A percentile compares a stretch with the other conserved stretches of the same genome.
Evolutionary conservation across 1,140 invertebrate species (phyloP).

Genomic region (Lamellibrachia luymesi): DNA sequence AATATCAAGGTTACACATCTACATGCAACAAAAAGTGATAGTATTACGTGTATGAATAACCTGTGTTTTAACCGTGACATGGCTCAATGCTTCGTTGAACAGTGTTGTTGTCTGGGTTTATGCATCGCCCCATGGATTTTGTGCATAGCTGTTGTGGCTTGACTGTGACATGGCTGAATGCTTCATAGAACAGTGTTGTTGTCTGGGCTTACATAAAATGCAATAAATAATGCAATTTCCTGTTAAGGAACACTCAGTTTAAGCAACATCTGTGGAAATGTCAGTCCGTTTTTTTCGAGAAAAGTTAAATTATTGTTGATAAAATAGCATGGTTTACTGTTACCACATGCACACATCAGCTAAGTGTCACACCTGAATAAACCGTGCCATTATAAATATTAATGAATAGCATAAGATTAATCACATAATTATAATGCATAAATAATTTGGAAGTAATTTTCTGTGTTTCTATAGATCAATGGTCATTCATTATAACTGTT

Average conservation of each 20-base stretch:
- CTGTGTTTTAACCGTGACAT: background rate
- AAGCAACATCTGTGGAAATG: too few species aligned
- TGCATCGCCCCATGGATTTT: too few species aligned
- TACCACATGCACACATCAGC: background rate
- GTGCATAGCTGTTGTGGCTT: background rate
- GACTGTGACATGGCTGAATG: background rate
- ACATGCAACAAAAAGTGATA: background rate
- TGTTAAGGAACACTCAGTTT: too few species aligned
- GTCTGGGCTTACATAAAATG: background rate
- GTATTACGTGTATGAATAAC: background rate
- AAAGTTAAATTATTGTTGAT: background rate
- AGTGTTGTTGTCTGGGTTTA: background rate
- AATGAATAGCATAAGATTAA: background rate
- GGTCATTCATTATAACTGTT: background rate
- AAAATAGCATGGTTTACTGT: background rate
- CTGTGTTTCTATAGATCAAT: background rate
- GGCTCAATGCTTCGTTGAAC: background rate
- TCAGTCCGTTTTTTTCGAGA: too few species aligned
- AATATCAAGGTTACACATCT: background rate
- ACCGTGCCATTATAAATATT: background rate
- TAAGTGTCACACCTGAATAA: background rate
- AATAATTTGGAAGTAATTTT: background rate
- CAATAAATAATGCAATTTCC: too few species aligned
- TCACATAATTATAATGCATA: background rate
- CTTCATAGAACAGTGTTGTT: background rate